Percentiles rank a stretch among this genome's conserved stretches.
Evolutionary conservation across 2,113 vertebrate species (phyloP).

Genomic region (Puntigrus tetrazona): DNA sequence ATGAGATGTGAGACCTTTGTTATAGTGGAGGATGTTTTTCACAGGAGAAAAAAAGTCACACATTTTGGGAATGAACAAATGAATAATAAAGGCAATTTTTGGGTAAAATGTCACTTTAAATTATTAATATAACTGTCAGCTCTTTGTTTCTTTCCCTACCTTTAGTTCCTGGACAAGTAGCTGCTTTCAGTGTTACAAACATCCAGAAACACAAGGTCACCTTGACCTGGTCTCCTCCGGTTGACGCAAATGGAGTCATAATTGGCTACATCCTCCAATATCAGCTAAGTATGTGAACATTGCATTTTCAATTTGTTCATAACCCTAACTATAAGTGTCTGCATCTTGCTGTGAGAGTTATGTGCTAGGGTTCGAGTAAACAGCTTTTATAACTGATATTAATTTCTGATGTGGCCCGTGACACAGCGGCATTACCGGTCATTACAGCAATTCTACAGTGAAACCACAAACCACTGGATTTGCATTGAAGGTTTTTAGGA

Average conservation of each 20-base stretch:
- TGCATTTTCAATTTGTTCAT: not conserved
- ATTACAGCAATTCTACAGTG: not conserved
- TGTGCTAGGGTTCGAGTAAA: not conserved
- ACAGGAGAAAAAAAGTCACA: not conserved
- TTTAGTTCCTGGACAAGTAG: slow-evolving; percentile 87
- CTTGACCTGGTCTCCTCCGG: slow-evolving; percentile 85
- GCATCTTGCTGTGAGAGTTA: not conserved
- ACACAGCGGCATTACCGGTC: not conserved
- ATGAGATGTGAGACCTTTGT: not conserved
- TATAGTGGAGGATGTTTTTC: not conserved
- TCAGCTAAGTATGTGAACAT: slow-evolving; percentile 87
- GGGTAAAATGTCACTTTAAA: slow-evolving; percentile 42
- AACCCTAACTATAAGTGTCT: not conserved
- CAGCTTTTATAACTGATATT: not conserved
- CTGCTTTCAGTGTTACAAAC: slow-evolving; percentile 83
- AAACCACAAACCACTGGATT: not conserved
- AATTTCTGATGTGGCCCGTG: not conserved
- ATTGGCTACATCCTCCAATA: slow-evolving; percentile 88
- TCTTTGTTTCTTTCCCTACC: slow-evolving; percentile 50
- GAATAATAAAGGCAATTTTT: not conserved
- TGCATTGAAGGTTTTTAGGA: not conserved
- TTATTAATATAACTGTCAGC: slow-evolving; percentile 29
- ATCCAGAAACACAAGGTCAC: slow-evolving; percentile 83
- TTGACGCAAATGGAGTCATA: slow-evolving; percentile 87
- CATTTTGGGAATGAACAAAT: not conserved